A percentile compares a stretch with the other conserved stretches of the same genome.
Conservation (phyloP, 2,797 vertebrate species). For the Coregonus suidteri region DNA sequence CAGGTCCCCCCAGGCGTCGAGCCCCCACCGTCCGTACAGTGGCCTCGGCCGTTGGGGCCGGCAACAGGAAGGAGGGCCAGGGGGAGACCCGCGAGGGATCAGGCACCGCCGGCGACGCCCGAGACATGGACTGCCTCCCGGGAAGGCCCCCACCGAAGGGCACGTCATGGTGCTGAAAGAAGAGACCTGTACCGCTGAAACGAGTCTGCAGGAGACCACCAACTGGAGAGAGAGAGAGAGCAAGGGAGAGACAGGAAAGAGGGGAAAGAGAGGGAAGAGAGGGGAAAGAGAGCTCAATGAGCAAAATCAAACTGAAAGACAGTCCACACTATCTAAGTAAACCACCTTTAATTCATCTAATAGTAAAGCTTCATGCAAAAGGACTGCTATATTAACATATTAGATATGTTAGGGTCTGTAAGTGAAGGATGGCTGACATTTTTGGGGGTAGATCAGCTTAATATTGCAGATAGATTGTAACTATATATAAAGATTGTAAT, state of each 20-base stretch:
- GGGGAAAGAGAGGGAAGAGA: background rate
- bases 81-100: constrained; percentile 26
- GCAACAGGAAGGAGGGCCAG: constrained; percentile 76
- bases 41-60: constrained; percentile 69
- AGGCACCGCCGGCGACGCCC: rapidly evolving
- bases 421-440: too few species aligned
- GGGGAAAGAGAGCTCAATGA: background rate
- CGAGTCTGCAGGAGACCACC: constrained; percentile 85
- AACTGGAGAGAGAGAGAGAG: constrained; percentile 58
- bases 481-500: too few species aligned
- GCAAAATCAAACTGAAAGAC: too few species aligned
- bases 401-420: too few species aligned
- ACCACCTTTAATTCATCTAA: background rate
- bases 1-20: constrained; percentile 74
- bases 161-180: constrained; percentile 62
- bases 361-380: background rate
- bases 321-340: background rate
- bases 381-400: too few species aligned
- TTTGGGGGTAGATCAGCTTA: too few species aligned
- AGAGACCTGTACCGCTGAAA: constrained; percentile 67
- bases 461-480: too few species aligned
- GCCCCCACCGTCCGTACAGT: constrained; percentile 81
- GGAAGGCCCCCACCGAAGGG: constrained; percentile 46
- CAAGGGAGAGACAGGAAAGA: background rate
- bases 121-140: constrained; percentile 44